phyloP scores from a whole-genome alignment of 2,888 invertebrate genomes.

The Hoplodrina ambigua region DNA sequence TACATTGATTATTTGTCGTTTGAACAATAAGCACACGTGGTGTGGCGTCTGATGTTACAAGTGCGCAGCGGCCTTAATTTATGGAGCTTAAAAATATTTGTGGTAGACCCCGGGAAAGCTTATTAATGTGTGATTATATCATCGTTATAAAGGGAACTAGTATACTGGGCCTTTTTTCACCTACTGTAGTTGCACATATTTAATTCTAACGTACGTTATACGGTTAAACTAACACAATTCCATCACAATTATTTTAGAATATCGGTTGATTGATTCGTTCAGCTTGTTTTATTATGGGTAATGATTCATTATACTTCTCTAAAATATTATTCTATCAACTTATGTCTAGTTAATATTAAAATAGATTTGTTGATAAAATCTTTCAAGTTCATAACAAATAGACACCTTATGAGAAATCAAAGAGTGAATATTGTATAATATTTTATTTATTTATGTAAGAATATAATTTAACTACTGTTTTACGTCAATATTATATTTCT shows the following conservation, averaged over 20 bases:
- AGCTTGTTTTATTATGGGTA: slow-evolving; percentile 71
- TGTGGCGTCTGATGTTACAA: too few species aligned
- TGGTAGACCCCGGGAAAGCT: not conserved
- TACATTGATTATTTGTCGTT: too few species aligned
- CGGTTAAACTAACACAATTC: slow-evolving; percentile 87
- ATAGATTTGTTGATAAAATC: slow-evolving; percentile 89
- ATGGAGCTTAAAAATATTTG: not conserved
- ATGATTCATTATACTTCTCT: slow-evolving; percentile 66
- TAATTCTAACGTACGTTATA: slow-evolving; percentile 74
- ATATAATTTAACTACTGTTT: slow-evolving; percentile 67
- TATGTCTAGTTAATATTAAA: slow-evolving; percentile 78
- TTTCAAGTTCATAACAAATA: slow-evolving; percentile 82
- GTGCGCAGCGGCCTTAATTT: not conserved
- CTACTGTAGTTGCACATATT: slow-evolving; percentile 48
- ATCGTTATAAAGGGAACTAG: slow-evolving; percentile 28
- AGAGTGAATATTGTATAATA: slow-evolving; percentile 66
- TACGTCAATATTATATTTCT: slow-evolving; percentile 68
- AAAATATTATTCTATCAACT: slow-evolving; percentile 66
- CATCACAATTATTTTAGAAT: slow-evolving; percentile 90
- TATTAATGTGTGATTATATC: slow-evolving; percentile 26
- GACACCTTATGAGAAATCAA: slow-evolving; percentile 71
- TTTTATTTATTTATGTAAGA: slow-evolving; percentile 64
- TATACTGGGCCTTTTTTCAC: slow-evolving; percentile 56
- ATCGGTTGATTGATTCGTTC: slow-evolving; percentile 89
- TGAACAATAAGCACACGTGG: not conserved